A percentile compares a stretch with the other conserved stretches of the same genome.
These are phyloP conservation scores for Dipodomys merriami DNA, from an alignment of 2,113 vertebrate species.

Conservation along the genomic window DNA sequence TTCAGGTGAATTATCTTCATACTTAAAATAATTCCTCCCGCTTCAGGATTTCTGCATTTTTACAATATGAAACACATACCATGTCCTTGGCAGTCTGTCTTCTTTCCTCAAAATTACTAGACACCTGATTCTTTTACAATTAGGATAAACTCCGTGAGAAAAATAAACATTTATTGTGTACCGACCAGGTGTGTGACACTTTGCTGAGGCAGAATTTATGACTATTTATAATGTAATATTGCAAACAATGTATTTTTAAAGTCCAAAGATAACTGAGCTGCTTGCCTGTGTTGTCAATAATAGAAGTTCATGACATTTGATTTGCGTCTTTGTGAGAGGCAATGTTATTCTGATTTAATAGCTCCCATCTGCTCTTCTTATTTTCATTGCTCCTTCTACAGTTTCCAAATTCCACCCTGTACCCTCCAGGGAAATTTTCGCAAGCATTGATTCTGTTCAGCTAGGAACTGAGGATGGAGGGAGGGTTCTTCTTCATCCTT, in stretches of 20 bases:
- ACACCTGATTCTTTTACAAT: constrained; percentile 62
- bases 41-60: constrained; percentile 32
- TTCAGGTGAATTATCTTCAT: background rate
- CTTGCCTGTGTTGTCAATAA: constrained; percentile 76
- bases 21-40: constrained; percentile 20
- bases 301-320: constrained; percentile 81
- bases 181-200: constrained; percentile 70
- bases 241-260: constrained; percentile 73
- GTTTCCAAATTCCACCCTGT: constrained; percentile 69
- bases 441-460: constrained; percentile 78
- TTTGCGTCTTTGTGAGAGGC: constrained; percentile 66
- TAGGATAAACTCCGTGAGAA: constrained; percentile 53
- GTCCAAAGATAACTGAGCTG: constrained; percentile 78
- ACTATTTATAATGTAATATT: constrained; percentile 74
- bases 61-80: background rate
- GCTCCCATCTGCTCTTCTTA: constrained; percentile 65
- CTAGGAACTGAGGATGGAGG: constrained; percentile 61
- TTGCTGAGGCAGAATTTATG: constrained; percentile 71
- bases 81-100: constrained; percentile 18
- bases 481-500: constrained; percentile 22
- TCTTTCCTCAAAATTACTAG: constrained; percentile 47
- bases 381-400: constrained; percentile 75
- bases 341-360: constrained; percentile 76
- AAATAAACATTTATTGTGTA: constrained; percentile 42
- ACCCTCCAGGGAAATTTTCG: constrained; percentile 77